phyloP scores from a whole-genome alignment of 2,113 vertebrate genomes.

The Heteronetta atricapilla region DNA sequence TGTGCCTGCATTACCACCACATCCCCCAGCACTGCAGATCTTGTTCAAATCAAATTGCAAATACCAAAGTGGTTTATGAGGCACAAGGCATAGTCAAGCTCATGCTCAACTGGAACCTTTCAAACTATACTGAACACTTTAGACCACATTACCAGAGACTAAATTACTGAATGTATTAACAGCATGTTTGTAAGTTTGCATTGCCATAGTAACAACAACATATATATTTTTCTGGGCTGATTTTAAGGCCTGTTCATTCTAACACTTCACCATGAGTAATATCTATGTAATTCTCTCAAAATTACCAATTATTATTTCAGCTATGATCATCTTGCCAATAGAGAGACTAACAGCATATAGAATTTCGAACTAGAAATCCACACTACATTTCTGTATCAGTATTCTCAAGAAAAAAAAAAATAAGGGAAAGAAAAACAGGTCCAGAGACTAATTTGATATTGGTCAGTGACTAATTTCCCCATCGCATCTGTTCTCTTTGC shows the following conservation, averaged over 20 bases:
- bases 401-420: background rate
- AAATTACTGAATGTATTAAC: constrained; percentile 19
- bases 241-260: background rate
- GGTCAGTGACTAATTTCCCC: background rate
- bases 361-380: constrained; percentile 48
- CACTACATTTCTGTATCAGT: background rate
- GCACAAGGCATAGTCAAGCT: background rate
- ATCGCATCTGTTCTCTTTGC: background rate
- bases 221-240: constrained; percentile 15
- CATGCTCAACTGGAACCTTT: constrained; percentile 1
- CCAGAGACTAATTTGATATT: background rate
- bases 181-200: background rate
- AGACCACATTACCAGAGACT: background rate
- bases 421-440: background rate
- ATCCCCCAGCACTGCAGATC: background rate
- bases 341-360: background rate
- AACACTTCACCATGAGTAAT: constrained; percentile 33
- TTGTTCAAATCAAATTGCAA: background rate
- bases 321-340: background rate
- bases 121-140: background rate
- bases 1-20: background rate
- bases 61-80: background rate
- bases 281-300: constrained; percentile 26
- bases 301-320: constrained; percentile 34
- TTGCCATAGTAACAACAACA: constrained; percentile 40